Conservation (phyloP, 2,797 vertebrate species). For the Diceros bicornis region DNA sequence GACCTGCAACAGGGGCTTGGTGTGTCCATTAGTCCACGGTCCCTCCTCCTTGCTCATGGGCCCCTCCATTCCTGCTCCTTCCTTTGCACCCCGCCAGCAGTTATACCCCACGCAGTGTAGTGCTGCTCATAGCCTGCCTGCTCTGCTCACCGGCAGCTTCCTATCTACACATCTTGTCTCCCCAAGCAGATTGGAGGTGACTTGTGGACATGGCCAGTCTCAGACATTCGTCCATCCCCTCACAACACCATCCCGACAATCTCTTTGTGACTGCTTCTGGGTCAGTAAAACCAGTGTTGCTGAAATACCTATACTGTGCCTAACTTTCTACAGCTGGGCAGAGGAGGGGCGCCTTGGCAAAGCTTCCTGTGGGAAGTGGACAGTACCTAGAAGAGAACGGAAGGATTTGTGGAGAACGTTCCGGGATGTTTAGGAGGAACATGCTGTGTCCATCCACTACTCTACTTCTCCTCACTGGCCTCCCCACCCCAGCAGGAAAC, state of each 20-base stretch:
- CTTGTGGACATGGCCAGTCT: neutral
- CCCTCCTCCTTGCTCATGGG: accelerated
- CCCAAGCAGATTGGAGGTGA: neutral
- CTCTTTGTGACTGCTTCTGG: no score
- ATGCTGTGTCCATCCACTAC: accelerated
- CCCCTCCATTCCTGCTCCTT: accelerated
- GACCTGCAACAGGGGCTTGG: accelerated
- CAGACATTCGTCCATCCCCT: no score
- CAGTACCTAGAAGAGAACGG: neutral
- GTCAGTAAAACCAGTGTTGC: neutral
- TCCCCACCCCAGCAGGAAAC: neutral
- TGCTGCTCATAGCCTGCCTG: accelerated
- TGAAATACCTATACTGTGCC: accelerated
- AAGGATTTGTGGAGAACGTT: neutral
- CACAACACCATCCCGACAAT: accelerated
- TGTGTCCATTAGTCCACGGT: neutral
- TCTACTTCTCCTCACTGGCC: neutral
- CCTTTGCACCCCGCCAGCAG: neutral
- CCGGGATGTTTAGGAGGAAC: neutral
- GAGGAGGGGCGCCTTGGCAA: accelerated
- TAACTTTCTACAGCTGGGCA: neutral
- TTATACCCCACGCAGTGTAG: accelerated
- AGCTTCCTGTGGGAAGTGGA: neutral
- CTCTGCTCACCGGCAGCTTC: accelerated
- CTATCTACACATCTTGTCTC: neutral